A percentile compares a stretch with the other conserved stretches of the same genome.
These are phyloP conservation scores for Colostygia pectinataria DNA, from an alignment of 2,888 invertebrate species.

Conservation along the genomic window DNA sequence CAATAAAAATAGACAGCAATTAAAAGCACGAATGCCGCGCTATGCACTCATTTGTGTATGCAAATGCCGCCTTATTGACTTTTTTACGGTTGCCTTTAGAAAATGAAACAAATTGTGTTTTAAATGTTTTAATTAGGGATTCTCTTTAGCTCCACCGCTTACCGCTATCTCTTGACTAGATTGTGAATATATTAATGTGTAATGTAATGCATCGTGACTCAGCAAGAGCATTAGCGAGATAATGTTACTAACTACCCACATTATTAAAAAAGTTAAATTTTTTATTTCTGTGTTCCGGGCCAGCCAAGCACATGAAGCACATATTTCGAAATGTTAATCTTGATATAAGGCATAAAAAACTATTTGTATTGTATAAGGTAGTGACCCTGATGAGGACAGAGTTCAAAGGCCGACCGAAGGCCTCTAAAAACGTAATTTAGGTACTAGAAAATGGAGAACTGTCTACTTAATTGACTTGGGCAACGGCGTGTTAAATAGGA, in stretches of 20 bases:
- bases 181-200: constrained; percentile 60
- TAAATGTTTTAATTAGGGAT: constrained; percentile 71
- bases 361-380: too few relatives aligned
- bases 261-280: constrained; percentile 44
- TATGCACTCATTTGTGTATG: constrained; percentile 57
- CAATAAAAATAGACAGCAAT: constrained; percentile 51
- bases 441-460: background rate
- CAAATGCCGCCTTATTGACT: constrained; percentile 56
- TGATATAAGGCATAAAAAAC: too few relatives aligned
- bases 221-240: constrained; percentile 37
- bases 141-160: constrained; percentile 51
- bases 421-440: too few relatives aligned
- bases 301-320: too few relatives aligned
- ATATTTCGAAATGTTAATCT: too few relatives aligned
- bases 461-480: constrained; percentile 14
- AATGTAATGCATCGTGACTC: constrained; percentile 62
- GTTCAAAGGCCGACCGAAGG: too few relatives aligned
- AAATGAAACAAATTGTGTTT: constrained; percentile 63
- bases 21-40: constrained; percentile 56
- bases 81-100: constrained; percentile 48
- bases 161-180: constrained; percentile 54
- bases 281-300: constrained; percentile 30
- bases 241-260: constrained; percentile 26
- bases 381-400: too few relatives aligned
- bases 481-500: constrained; percentile 40